Evolutionary conservation across 2,797 vertebrate species (phyloP).

Genomic region (Diplodus puntazzo): DNA sequence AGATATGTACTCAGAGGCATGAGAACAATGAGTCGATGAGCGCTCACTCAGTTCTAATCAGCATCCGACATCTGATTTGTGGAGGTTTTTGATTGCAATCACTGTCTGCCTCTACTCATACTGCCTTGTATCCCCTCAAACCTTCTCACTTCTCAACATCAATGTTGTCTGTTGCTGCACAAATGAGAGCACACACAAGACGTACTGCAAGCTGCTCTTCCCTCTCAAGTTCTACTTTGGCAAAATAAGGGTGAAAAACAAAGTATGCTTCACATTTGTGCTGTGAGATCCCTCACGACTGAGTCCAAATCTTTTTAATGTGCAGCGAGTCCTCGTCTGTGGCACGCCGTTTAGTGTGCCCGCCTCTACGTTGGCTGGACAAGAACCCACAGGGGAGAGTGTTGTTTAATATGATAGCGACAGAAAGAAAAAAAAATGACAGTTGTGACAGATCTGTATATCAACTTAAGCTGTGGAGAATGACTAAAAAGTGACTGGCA

Average conservation of each 20-base stretch:
- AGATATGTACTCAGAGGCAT: constrained; percentile 4
- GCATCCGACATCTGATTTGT: constrained; percentile 21
- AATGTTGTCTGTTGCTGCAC: constrained; percentile 16
- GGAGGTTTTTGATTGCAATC: constrained; percentile 23
- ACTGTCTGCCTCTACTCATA: background rate
- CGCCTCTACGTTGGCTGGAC: constrained; percentile 14
- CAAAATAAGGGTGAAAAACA: constrained; percentile 44
- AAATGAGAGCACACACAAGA: constrained; percentile 27
- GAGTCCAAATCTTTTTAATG: constrained; percentile 40
- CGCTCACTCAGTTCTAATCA: constrained; percentile 9
- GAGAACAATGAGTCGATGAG: constrained; percentile 1
- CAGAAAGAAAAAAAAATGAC: constrained; percentile 39
- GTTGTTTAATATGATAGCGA: constrained; percentile 35
- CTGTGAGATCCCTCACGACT: constrained; percentile 28
- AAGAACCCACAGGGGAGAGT: constrained; percentile 33
- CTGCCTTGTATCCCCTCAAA: constrained; percentile 4
- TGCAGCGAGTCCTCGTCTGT: constrained; percentile 9
- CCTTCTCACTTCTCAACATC: constrained; percentile 19
- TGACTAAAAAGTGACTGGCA: constrained; percentile 47
- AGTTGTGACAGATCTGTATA: constrained; percentile 45
- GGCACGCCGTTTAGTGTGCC: constrained; percentile 26
- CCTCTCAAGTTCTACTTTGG: constrained; percentile 41
- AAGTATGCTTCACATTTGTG: constrained; percentile 57
- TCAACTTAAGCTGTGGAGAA: constrained; percentile 35
- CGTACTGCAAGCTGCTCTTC: constrained; percentile 57